Conservation (phyloP, 2,113 vertebrate species). For the Murina feae region DNA sequence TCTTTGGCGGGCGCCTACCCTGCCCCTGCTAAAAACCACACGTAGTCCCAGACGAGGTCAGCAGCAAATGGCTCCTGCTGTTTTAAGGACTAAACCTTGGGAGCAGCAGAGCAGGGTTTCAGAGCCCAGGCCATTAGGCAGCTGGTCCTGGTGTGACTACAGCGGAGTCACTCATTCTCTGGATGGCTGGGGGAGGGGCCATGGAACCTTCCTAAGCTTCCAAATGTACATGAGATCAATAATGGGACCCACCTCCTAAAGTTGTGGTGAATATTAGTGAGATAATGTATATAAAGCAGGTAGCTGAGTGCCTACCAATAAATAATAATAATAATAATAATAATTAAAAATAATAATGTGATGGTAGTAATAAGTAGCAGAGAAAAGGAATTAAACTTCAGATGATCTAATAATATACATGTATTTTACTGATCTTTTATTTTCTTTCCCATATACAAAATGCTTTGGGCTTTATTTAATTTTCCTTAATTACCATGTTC, state of each 20-base stretch:
- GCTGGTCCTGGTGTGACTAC: background rate
- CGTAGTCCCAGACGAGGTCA: background rate
- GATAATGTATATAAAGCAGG: background rate
- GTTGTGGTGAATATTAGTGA: background rate
- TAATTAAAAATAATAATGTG: background rate
- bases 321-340: background rate
- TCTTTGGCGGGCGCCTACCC: background rate
- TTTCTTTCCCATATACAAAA: slow-evolving; percentile 5
- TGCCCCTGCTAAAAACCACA: background rate
- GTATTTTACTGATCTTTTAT: slow-evolving; percentile 27
- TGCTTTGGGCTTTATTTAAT: slow-evolving; percentile 37
- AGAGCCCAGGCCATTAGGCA: fast-evolving
- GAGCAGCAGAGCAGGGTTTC: fast-evolving
- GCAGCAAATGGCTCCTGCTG: background rate
- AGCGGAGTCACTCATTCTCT: background rate
- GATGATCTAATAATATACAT: background rate
- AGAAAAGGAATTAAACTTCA: background rate
- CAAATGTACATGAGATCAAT: background rate
- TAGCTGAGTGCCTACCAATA: background rate
- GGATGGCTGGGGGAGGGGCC: background rate
- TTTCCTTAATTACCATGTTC: slow-evolving; percentile 50
- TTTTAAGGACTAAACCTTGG: background rate
- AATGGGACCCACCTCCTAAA: background rate
- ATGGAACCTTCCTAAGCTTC: background rate
- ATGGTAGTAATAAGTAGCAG: background rate